phyloP scores from a whole-genome alignment of 2,888 invertebrate species.

The Apamea crenata region DNA sequence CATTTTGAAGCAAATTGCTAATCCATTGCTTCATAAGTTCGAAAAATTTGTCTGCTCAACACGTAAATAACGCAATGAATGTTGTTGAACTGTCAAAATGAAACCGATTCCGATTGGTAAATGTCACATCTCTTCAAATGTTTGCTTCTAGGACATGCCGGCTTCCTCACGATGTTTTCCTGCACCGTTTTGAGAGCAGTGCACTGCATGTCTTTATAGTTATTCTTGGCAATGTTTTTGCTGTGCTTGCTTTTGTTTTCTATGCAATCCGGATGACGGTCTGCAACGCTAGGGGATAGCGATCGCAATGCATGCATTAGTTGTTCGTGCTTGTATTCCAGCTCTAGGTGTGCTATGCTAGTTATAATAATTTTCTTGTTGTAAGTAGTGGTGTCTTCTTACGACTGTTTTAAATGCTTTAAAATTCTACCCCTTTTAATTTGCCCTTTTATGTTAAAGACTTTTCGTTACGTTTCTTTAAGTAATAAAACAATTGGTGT shows the following conservation, averaged over 20 bases:
- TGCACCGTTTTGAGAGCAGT: not conserved
- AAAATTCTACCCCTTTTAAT: too few species aligned
- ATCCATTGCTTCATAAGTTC: too few species aligned
- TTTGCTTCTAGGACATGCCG: not conserved
- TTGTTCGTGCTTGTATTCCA: conserved; percentile 17
- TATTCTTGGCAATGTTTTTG: conserved; percentile 50
- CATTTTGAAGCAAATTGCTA: too few species aligned
- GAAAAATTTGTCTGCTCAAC: too few species aligned
- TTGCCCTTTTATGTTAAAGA: too few species aligned
- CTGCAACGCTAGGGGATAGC: conserved; percentile 50
- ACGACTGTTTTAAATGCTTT: too few species aligned
- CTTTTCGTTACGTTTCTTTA: too few species aligned
- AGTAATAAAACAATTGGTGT: too few species aligned
- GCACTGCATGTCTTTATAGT: not conserved
- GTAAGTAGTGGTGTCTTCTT: too few species aligned
- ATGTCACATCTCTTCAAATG: not conserved
- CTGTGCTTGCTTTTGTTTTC: conserved; percentile 63
- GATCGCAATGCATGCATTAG: conserved; percentile 52
- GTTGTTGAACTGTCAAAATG: too few species aligned
- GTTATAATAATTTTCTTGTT: not conserved
- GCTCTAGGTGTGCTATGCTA: conserved; percentile 10
- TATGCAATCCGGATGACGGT: conserved; percentile 59
- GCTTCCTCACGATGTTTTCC: not conserved
- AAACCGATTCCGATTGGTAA: too few species aligned
- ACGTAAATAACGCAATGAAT: too few species aligned